Percentiles rank a stretch among this genome's conserved stretches.
Conservation (phyloP, 2,113 vertebrate species). For the Hippocampus barbouri region DNA sequence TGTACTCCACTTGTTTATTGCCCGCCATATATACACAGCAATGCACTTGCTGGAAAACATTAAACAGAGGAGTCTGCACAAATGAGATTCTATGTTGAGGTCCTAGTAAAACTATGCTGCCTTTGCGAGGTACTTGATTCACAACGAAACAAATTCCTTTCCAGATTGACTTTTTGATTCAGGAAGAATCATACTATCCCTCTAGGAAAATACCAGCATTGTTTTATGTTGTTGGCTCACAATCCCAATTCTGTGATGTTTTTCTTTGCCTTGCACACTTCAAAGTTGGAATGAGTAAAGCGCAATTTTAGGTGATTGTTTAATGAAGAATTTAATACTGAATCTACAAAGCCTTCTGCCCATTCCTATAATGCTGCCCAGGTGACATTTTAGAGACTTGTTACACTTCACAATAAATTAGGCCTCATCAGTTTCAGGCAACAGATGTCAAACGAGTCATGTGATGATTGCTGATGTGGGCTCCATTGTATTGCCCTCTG, state of each 20-base stretch:
- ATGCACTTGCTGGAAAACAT: constrained; percentile 16
- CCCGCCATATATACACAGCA: constrained; percentile 22
- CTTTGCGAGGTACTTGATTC: neutral
- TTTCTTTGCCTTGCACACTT: neutral
- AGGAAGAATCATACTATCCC: neutral
- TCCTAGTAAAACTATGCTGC: constrained; percentile 32
- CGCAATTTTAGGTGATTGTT: neutral
- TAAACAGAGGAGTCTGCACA: constrained; percentile 18
- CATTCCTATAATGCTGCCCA: constrained; percentile 1
- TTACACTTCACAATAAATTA: constrained; percentile 36
- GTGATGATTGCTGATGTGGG: constrained; percentile 68
- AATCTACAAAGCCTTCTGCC: constrained; percentile 7
- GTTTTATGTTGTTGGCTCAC: neutral
- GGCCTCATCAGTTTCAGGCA: constrained; percentile 18
- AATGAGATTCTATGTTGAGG: constrained; percentile 29
- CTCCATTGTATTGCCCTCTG: constrained; percentile 32
- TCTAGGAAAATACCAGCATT: neutral
- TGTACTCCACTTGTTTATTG: constrained; percentile 50
- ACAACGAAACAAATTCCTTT: neutral
- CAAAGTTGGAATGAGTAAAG: neutral
- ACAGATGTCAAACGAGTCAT: constrained; percentile 70
- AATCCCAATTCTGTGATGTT: neutral
- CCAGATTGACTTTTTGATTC: neutral
- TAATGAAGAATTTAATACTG: constrained; percentile 4
- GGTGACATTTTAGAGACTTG: neutral